Percentiles rank a stretch among this genome's conserved stretches.
Evolutionary conservation across 2,113 vertebrate genomes (phyloP).

Genomic region (Canis aureus): DNA sequence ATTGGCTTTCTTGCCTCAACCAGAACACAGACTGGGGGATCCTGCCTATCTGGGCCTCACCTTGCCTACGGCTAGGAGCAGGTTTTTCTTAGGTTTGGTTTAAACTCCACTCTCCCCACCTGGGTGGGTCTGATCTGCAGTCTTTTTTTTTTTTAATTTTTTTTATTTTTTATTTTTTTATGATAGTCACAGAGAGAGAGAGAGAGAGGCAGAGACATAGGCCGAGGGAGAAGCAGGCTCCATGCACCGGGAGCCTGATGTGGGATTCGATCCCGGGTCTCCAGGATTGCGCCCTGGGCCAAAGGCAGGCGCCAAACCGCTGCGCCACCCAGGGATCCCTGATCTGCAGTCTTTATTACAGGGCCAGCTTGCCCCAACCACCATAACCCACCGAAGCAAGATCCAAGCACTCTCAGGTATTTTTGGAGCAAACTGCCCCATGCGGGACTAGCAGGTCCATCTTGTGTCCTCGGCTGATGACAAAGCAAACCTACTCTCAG

Average conservation of each 20-base stretch:
- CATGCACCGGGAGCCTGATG: no score
- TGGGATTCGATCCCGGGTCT: no score
- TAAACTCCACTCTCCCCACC: background rate
- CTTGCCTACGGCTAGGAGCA: background rate
- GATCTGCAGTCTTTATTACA: background rate
- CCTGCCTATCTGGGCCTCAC: background rate
- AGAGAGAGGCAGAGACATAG: no score
- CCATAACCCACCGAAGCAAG: background rate
- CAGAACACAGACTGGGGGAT: background rate
- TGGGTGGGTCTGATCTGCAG: background rate
- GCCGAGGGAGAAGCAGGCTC: no score
- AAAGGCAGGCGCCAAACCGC: no score
- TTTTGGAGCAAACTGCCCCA: background rate
- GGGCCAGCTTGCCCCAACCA: background rate
- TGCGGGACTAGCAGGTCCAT: background rate
- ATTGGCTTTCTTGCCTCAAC: background rate
- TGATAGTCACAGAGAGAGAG: no score
- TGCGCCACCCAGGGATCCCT: background rate
- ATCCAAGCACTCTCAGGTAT: background rate
- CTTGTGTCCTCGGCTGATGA: background rate
- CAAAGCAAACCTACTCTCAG: background rate
- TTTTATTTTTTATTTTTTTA: no score
- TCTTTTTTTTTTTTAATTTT: background rate
- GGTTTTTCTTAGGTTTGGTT: background rate
- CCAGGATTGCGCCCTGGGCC: no score